Percentiles rank a stretch among this genome's conserved stretches.
phyloP scores from a whole-genome alignment of 2,797 vertebrate genomes.

The Halcyon leucocephala region DNA sequence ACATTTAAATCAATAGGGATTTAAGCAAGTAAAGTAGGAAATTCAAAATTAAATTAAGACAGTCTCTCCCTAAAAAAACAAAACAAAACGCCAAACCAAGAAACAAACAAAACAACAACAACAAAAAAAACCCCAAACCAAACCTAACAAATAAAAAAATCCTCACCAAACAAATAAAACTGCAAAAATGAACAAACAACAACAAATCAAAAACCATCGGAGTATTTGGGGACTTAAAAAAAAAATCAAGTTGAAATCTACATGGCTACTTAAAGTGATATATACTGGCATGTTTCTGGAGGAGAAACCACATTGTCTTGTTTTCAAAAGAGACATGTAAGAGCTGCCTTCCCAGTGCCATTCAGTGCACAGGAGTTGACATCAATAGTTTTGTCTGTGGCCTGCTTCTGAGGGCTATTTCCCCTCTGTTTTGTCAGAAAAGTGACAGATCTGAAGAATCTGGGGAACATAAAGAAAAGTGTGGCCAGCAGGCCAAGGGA shows the following conservation, averaged over 20 bases:
- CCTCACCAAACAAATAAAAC: background rate
- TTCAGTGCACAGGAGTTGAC: background rate
- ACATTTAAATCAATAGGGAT: background rate
- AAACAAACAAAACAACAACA: too few species aligned
- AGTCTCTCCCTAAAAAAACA: background rate
- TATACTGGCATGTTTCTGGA: background rate
- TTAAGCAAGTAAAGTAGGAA: background rate
- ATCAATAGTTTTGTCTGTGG: background rate
- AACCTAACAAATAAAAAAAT: too few species aligned
- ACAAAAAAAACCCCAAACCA: too few species aligned
- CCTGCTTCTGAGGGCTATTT: background rate
- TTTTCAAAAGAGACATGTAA: background rate
- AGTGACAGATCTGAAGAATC: background rate
- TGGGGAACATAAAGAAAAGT: too few species aligned
- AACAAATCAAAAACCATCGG: fast-evolving
- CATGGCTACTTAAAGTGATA: background rate
- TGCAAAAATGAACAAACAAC: background rate
- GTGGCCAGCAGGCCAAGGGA: too few species aligned
- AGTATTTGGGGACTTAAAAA: background rate
- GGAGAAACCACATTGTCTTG: background rate
- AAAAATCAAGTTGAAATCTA: background rate
- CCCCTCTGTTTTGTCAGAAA: background rate
- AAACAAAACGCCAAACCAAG: too few species aligned
- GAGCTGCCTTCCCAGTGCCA: background rate
- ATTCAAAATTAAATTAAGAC: background rate